Conservation (phyloP, 2,797 vertebrate species). For the Phalloptychus januarius region DNA sequence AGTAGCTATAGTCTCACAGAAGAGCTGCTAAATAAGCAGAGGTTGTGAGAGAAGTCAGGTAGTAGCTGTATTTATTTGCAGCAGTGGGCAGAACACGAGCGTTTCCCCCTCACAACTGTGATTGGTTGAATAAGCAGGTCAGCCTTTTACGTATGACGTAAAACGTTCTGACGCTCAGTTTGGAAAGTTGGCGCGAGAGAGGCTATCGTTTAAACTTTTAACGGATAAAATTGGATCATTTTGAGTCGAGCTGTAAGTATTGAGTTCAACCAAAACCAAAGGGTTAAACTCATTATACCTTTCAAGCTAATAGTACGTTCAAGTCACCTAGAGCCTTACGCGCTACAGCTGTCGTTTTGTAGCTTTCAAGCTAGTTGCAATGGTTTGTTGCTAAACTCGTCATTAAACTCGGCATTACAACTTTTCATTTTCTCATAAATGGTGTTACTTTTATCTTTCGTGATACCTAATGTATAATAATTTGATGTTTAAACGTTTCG, state of each 20-base stretch:
- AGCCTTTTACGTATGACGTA: slow-evolving; percentile 2
- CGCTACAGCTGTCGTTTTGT: neutral
- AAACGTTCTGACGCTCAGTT: neutral
- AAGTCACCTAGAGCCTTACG: neutral
- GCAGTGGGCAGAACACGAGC: neutral
- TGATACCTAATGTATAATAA: neutral
- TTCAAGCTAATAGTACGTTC: neutral
- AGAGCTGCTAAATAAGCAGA: neutral
- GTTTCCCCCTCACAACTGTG: neutral
- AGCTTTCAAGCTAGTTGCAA: neutral
- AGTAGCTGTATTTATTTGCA: neutral
- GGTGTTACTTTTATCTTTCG: neutral
- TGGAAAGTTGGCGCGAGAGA: slow-evolving; percentile 56
- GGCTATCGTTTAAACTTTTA: neutral
- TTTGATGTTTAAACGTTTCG: neutral
- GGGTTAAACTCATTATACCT: accelerated
- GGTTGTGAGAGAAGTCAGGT: neutral
- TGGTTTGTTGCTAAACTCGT: neutral
- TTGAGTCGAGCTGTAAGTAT: slow-evolving; percentile 25
- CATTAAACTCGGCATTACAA: neutral
- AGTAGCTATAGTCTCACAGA: neutral
- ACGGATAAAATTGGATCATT: neutral
- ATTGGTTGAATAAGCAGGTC: neutral
- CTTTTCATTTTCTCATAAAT: neutral
- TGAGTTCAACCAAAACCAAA: accelerated